phyloP scores from a whole-genome alignment of 2,113 vertebrate species.

The Campylomormyrus numenius region DNA sequence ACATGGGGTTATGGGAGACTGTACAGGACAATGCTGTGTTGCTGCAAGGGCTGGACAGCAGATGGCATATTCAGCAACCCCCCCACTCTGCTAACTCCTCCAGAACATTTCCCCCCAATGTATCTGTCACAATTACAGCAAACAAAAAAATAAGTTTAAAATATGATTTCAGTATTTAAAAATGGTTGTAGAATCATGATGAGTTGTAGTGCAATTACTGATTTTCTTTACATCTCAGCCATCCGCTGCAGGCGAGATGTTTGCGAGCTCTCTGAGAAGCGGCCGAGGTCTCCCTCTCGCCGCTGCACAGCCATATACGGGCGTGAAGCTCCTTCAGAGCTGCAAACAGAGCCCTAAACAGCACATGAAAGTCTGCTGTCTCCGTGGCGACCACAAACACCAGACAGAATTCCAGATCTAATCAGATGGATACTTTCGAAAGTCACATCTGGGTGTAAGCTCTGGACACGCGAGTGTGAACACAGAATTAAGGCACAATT shows the following conservation, averaged over 20 bases:
- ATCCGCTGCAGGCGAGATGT: slow-evolving; percentile 42
- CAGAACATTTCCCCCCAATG: background rate
- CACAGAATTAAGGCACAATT: background rate
- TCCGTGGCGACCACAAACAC: background rate
- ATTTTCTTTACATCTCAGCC: background rate
- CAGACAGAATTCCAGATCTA: background rate
- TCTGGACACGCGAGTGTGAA: background rate
- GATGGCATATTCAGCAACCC: background rate
- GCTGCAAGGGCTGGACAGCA: background rate
- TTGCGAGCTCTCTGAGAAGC: slow-evolving; percentile 39
- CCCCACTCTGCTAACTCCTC: background rate
- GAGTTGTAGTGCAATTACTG: background rate
- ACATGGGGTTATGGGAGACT: background rate
- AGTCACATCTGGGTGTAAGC: background rate
- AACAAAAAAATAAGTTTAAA: background rate
- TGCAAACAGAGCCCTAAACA: slow-evolving; percentile 37
- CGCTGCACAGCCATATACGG: slow-evolving; percentile 56
- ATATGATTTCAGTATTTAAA: background rate
- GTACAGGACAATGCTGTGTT: background rate
- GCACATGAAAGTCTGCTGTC: background rate
- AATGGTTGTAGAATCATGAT: background rate
- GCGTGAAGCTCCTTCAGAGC: slow-evolving; percentile 37
- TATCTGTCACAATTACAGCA: background rate
- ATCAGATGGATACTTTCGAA: background rate
- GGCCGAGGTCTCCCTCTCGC: slow-evolving; percentile 40